phyloP scores from a whole-genome alignment of 2,888 invertebrate species.

The Vannuccia rotundouncinata region DNA sequence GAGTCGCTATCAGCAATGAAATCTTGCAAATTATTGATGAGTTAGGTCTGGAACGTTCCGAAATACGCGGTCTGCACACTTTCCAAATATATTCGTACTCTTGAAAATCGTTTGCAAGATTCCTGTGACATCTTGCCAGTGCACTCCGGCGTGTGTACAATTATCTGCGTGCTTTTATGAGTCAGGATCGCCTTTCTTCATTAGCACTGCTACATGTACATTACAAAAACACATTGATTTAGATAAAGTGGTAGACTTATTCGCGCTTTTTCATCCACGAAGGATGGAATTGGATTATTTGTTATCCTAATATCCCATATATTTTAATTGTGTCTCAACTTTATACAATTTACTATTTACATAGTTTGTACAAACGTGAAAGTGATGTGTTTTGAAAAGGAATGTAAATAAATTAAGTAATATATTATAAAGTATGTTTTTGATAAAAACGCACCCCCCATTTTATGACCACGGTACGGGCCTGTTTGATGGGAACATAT shows the following conservation, averaged over 20 bases:
- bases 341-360: not conserved
- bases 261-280: not conserved
- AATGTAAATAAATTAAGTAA: not conserved
- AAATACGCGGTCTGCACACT: not conserved
- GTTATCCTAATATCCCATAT: not conserved
- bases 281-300: not conserved
- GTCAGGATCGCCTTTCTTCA: not conserved
- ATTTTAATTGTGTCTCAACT: not conserved
- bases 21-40: conserved; percentile 18
- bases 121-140: not conserved
- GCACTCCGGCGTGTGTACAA: not conserved
- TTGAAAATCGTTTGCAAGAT: not conserved
- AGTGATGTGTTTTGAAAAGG: not conserved
- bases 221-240: not conserved
- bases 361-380: not conserved
- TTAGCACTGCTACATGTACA: not conserved
- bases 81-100: not conserved
- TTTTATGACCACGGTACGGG: not conserved
- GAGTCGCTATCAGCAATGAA: conserved; percentile 1
- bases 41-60: not conserved
- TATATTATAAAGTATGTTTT: not conserved
- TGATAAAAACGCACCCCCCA: not conserved
- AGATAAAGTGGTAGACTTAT: not conserved
- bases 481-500: too few relatives aligned
- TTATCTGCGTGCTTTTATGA: not conserved